These are phyloP conservation scores for Brachypalpus laphriformis DNA, from an alignment of 2,888 invertebrate species.

Conservation along the genomic window DNA sequence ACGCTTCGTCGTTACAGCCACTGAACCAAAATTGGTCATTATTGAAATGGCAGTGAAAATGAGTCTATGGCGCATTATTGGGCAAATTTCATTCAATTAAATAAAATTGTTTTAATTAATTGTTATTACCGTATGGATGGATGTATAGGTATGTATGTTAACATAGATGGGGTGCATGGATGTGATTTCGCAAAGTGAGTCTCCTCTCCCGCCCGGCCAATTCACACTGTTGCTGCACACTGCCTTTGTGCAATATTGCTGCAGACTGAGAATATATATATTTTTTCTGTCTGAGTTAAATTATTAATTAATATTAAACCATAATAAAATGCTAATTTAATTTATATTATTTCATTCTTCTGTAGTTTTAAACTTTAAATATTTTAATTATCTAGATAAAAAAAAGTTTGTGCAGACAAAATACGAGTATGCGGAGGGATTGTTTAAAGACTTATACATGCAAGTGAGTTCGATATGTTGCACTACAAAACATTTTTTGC, in stretches of 20 bases:
- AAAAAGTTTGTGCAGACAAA: no score
- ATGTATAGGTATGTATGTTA: background rate
- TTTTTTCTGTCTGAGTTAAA: slow-evolving; percentile 39
- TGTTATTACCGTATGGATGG: slow-evolving; percentile 59
- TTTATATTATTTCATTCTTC: slow-evolving; percentile 42
- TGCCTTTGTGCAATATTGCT: slow-evolving; percentile 18
- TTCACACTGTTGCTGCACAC: slow-evolving; percentile 50
- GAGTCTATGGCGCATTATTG: slow-evolving; percentile 72
- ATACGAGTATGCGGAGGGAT: no score
- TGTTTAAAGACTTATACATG: no score
- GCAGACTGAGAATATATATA: background rate
- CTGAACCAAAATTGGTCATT: slow-evolving; percentile 71
- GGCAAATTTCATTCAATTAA: slow-evolving; percentile 74
- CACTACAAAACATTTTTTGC: no score
- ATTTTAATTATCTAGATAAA: background rate
- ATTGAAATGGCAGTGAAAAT: slow-evolving; percentile 68
- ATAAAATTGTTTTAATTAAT: slow-evolving; percentile 75
- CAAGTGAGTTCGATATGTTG: no score
- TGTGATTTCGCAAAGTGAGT: slow-evolving; percentile 67
- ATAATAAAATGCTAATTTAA: slow-evolving; percentile 61
- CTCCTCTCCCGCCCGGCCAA: slow-evolving; percentile 9
- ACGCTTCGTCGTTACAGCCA: slow-evolving; percentile 43
- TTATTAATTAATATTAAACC: slow-evolving; percentile 65
- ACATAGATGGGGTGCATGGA: slow-evolving; percentile 1
- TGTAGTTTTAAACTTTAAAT: background rate